Percentiles rank a stretch among this genome's conserved stretches.
These are phyloP conservation scores for Dendrocopos noguchii DNA, from an alignment of 2,113 vertebrate species.

Conservation along the genomic window DNA sequence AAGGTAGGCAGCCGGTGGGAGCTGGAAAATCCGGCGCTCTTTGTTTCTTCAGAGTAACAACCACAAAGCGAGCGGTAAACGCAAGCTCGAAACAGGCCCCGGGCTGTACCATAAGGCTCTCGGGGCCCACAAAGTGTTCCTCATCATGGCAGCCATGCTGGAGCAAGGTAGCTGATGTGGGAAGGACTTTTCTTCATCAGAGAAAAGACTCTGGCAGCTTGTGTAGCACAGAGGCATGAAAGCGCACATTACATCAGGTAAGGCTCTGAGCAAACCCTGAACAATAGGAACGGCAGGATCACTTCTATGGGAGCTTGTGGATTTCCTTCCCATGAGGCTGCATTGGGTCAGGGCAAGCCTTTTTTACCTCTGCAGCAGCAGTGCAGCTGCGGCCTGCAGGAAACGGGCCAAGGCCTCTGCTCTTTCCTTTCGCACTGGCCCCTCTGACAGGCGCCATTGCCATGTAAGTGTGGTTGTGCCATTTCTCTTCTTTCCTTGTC, in stretches of 20 bases:
- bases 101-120: neutral
- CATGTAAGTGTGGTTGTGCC: neutral
- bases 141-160: neutral
- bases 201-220: neutral
- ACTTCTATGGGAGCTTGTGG: neutral
- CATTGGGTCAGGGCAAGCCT: neutral
- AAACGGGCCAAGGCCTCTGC: neutral
- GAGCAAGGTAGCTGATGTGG: fast-evolving
- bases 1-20: neutral
- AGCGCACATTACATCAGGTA: neutral
- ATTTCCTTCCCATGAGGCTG: neutral
- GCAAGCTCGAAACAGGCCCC: neutral
- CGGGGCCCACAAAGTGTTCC: neutral
- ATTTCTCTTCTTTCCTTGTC: neutral
- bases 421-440: neutral
- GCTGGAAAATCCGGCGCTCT: neutral
- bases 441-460: neutral
- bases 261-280: neutral
- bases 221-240: neutral
- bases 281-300: neutral
- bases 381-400: neutral
- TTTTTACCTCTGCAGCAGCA: neutral
- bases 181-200: neutral
- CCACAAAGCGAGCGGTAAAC: neutral
- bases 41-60: neutral